Evolutionary conservation across 2,888 invertebrate species (phyloP).

Genomic region (Idaea dimidiata): DNA sequence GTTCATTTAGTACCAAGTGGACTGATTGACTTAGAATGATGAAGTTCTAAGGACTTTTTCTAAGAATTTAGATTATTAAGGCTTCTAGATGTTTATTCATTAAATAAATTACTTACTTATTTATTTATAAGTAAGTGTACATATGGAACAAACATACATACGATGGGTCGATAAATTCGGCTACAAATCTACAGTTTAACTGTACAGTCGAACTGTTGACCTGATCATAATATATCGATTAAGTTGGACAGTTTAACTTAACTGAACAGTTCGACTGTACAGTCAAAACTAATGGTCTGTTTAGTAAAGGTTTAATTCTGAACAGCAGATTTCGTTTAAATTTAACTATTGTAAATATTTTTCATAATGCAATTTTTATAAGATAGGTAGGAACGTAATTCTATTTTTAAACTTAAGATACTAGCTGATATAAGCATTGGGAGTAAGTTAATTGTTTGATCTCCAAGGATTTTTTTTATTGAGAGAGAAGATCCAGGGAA

Average conservation of each 20-base stretch:
- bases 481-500: background rate
- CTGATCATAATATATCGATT: too few relatives aligned
- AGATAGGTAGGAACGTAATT: too few relatives aligned
- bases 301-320: background rate
- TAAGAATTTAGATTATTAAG: background rate
- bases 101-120: background rate
- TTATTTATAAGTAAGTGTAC: too few relatives aligned
- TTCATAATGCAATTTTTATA: conserved; percentile 2
- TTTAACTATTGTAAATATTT: conserved; percentile 1
- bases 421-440: conserved; percentile 2
- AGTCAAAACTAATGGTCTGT: too few relatives aligned
- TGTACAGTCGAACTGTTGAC: too few relatives aligned
- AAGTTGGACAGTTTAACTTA: too few relatives aligned
- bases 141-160: background rate
- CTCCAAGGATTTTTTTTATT: conserved; percentile 1
- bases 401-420: background rate
- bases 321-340: background rate
- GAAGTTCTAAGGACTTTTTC: background rate
- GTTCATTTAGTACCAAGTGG: conserved; percentile 6
- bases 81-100: background rate
- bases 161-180: background rate
- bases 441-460: conserved; percentile 2
- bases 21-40: conserved; percentile 4
- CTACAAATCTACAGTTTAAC: too few relatives aligned
- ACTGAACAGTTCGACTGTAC: too few relatives aligned